Percentiles rank a stretch among this genome's conserved stretches.
phyloP scores from a whole-genome alignment of 2,888 invertebrate species.

The Leptinotarsa peninsularis region DNA sequence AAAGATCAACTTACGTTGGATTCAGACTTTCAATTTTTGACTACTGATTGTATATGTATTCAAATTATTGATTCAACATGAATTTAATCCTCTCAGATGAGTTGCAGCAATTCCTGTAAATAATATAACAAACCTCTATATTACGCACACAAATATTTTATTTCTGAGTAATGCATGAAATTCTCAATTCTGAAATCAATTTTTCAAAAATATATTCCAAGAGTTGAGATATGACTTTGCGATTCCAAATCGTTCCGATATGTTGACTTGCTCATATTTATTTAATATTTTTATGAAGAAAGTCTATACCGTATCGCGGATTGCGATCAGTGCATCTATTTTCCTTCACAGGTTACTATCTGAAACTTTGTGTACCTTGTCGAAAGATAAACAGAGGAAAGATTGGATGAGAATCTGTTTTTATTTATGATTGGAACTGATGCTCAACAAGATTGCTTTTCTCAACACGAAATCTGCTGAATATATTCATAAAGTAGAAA shows the following conservation, averaged over 20 bases:
- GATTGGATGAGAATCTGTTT: constrained; percentile 13
- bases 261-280: not conserved
- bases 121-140: no score
- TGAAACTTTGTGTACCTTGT: constrained; percentile 9
- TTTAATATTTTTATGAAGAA: not conserved
- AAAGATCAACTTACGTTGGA: no score
- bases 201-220: not conserved
- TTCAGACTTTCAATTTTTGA: no score
- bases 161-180: no score
- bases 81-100: no score
- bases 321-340: not conserved
- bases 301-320: not conserved
- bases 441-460: constrained; percentile 5
- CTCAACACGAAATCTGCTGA: not conserved
- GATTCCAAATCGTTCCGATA: not conserved
- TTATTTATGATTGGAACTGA: constrained; percentile 10
- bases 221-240: no score
- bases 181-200: no score
- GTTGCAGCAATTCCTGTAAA: no score
- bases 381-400: constrained; percentile 5
- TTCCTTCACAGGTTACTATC: not conserved
- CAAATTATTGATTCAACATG: no score
- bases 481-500: not conserved
- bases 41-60: no score
- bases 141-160: no score